Conservation (phyloP, 2,888 invertebrate species). For the Synergus gifuensis region DNA sequence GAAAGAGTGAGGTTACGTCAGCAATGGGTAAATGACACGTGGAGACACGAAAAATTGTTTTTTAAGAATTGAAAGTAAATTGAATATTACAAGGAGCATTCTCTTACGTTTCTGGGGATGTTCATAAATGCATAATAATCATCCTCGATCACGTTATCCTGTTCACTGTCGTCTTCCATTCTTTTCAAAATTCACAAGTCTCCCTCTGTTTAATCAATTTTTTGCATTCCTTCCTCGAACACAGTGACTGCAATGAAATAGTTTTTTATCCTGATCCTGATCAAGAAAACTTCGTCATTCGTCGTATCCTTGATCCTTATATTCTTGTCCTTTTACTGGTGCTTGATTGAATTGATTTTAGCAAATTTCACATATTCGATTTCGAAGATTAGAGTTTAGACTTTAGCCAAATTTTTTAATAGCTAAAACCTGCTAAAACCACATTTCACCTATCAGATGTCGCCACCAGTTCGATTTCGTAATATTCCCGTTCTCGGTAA, state of each 20-base stretch:
- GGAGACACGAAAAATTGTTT: conserved; percentile 54
- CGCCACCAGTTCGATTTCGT: not conserved
- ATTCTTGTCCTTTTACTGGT: not conserved
- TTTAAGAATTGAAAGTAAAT: conserved; percentile 4
- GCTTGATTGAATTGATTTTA: not conserved
- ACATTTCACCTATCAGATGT: not conserved
- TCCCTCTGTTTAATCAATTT: conserved; percentile 40
- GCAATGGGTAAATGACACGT: conserved; percentile 61
- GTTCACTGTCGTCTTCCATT: conserved; percentile 87
- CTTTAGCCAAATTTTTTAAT: not conserved
- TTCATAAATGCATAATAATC: conserved; percentile 94
- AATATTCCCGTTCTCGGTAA: no score
- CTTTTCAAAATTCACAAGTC: conserved; percentile 29
- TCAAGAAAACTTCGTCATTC: not conserved
- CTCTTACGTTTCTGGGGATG: conserved; percentile 88
- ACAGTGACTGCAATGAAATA: not conserved
- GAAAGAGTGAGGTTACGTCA: conserved; percentile 60
- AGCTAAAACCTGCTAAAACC: not conserved
- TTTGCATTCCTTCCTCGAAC: conserved; percentile 18
- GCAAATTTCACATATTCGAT: conserved; percentile 5
- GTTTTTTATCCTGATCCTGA: not conserved
- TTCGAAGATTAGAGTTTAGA: not conserved
- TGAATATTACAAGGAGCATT: not conserved
- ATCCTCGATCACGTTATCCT: conserved; percentile 85
- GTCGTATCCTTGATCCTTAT: not conserved